These are phyloP conservation scores for Liposcelis brunnea DNA, from an alignment of 2,888 invertebrate species.

Conservation along the genomic window DNA sequence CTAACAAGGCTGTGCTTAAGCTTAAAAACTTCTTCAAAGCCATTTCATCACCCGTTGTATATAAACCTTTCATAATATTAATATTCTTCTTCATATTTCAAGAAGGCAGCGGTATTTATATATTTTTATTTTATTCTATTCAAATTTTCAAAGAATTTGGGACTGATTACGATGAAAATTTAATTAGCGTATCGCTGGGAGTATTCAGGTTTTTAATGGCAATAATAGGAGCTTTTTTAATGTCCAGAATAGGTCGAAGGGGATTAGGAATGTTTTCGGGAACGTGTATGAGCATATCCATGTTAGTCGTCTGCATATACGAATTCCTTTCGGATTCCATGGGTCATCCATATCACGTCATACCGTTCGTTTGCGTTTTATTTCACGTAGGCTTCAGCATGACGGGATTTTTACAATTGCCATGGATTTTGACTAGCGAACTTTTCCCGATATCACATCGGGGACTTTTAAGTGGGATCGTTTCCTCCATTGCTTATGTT, in stretches of 20 bases:
- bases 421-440: constrained; percentile 60
- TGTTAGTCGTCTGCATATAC: constrained; percentile 27
- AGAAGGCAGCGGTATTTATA: constrained; percentile 55
- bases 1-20: neutral
- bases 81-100: constrained; percentile 49
- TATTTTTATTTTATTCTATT: constrained; percentile 54
- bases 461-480: constrained; percentile 50
- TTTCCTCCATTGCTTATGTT: constrained; percentile 49
- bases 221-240: constrained; percentile 44
- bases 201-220: constrained; percentile 40
- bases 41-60: constrained; percentile 34
- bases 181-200: constrained; percentile 52
- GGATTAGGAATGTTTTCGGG: constrained; percentile 45
- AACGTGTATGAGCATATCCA: constrained; percentile 42
- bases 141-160: constrained; percentile 50
- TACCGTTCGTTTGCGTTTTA: constrained; percentile 41
- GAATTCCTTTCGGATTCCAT: constrained; percentile 19
- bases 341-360: constrained; percentile 22
- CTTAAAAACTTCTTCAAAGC: neutral
- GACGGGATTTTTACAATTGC: constrained; percentile 54
- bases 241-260: constrained; percentile 44
- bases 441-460: constrained; percentile 49
- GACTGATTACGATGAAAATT: constrained; percentile 41
- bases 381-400: constrained; percentile 54
- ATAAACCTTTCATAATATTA: constrained; percentile 48